Evolutionary conservation across 2,888 invertebrate species (phyloP).

Genomic region (Campoplex nolae): DNA sequence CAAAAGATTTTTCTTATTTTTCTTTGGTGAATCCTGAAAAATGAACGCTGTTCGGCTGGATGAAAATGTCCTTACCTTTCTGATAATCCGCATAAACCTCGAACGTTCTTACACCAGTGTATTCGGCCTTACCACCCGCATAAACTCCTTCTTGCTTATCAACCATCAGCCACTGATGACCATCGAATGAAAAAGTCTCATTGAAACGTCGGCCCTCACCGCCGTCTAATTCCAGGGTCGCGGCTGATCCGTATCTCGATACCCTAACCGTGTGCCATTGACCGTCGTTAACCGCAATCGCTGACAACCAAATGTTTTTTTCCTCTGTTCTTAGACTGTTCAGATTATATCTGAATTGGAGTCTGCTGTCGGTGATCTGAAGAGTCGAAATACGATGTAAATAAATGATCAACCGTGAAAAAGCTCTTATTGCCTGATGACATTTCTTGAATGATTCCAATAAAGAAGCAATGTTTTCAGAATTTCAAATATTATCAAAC

Average conservation of each 20-base stretch:
- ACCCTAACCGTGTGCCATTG: slow-evolving; percentile 98
- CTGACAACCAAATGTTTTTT: slow-evolving; percentile 94
- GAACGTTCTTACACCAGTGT: slow-evolving; percentile 96
- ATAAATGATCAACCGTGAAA: neutral
- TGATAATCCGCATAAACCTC: slow-evolving; percentile 98
- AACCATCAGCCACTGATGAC: slow-evolving; percentile 96
- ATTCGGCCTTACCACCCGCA: slow-evolving; percentile 97
- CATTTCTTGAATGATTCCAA: no score
- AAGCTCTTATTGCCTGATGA: neutral
- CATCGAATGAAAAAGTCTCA: slow-evolving; percentile 95
- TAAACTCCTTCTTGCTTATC: slow-evolving; percentile 98
- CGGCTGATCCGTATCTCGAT: slow-evolving; percentile 96
- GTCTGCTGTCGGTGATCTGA: slow-evolving; percentile 94
- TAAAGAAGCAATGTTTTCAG: neutral
- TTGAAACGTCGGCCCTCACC: slow-evolving; percentile 97
- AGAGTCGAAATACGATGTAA: slow-evolving; percentile 62
- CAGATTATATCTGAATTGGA: slow-evolving; percentile 96
- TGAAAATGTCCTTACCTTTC: slow-evolving; percentile 88
- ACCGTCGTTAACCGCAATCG: slow-evolving; percentile 96
- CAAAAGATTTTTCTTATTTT: no score
- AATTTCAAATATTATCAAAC: neutral
- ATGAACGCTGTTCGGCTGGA: neutral
- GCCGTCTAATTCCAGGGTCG: slow-evolving; percentile 96
- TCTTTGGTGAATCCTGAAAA: neutral
- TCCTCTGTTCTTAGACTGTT: slow-evolving; percentile 96